Evolutionary conservation across 1,140 invertebrate species (phyloP).

Genomic region (Drosophila orosa): DNA sequence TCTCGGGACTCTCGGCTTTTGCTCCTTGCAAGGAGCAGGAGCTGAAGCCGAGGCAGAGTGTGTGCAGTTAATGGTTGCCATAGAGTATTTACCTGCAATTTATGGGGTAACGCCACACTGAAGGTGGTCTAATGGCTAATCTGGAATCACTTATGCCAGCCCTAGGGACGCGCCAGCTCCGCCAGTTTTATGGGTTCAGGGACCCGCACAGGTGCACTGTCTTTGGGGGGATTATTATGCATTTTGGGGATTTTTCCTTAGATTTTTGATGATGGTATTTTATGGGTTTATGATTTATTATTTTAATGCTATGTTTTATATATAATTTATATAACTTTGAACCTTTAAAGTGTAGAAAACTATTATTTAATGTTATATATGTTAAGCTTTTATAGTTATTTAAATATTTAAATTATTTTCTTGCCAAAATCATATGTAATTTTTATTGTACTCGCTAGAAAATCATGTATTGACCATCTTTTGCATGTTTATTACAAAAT

Average conservation of each 20-base stretch:
- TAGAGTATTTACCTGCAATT: constrained; percentile 50
- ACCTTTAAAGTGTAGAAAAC: background rate
- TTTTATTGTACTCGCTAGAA: background rate
- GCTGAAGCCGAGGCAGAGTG: background rate
- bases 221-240: background rate
- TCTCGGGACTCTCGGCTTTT: background rate
- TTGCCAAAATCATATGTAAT: too few species aligned
- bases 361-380: background rate
- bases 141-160: constrained; percentile 11
- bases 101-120: constrained; percentile 21
- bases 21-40: constrained; percentile 5
- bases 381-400: background rate
- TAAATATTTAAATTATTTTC: background rate
- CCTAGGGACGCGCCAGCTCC: background rate
- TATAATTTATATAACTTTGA: too few species aligned
- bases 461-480: background rate
- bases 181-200: constrained; percentile 15
- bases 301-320: background rate
- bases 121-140: constrained; percentile 23
- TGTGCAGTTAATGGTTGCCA: constrained; percentile 42
- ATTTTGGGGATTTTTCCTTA: background rate
- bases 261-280: background rate
- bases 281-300: too few species aligned
- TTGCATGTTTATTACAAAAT: too few species aligned
- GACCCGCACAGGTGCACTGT: constrained; percentile 12